Evolutionary conservation across 1,140 invertebrate species (phyloP), one percentile per base, ranked within the genome.

Genomic region (Hylaeus anthracinus): DNA sequence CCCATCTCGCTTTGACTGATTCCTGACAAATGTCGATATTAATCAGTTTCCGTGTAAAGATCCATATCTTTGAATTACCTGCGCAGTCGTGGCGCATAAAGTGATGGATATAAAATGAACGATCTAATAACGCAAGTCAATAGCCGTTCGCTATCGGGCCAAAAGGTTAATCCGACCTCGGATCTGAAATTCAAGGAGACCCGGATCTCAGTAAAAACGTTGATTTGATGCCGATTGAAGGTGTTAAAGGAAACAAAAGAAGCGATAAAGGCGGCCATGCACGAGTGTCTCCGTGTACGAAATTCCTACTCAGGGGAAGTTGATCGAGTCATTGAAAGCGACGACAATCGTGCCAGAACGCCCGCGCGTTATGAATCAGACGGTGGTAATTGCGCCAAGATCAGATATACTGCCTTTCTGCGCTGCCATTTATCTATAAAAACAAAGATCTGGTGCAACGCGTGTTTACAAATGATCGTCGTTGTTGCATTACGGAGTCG

Each of bases 321-420:
- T 70, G 56, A 80, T 72, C 39, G 65, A 56, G 37, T 84, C 26
- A 56, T 55, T 58, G 45, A 69, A 65, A 72, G 39, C 37, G 37
- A 69, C 45, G 15, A 53, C 37, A 55, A 83, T 64, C 55, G 14
- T 53, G 51, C n/a, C 4, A 6, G 48, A 56, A 73, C 72, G 56
- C 55, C 63, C 58, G 55, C 67, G 72, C 60, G 48, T 86, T 83
- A 76, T 83, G 85, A 86, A 81, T 86, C 84, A 86, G 64, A 39
- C 53, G 58, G 12, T 65, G 70, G 76, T 77, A 86, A 86, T 87
- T 86, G 85, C 73, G 51, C 41, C 84, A 73, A 83, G 72, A 83
- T 83, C 84, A 79, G 85, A 86, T 77, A 86, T 61, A 66, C 72
- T 55, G 60, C 1, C 15, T 78, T 77, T 76, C 1, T 55, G 39